Evolutionary conservation across 2,113 vertebrate species (phyloP).

Genomic region (Sinosuthora webbiana): DNA sequence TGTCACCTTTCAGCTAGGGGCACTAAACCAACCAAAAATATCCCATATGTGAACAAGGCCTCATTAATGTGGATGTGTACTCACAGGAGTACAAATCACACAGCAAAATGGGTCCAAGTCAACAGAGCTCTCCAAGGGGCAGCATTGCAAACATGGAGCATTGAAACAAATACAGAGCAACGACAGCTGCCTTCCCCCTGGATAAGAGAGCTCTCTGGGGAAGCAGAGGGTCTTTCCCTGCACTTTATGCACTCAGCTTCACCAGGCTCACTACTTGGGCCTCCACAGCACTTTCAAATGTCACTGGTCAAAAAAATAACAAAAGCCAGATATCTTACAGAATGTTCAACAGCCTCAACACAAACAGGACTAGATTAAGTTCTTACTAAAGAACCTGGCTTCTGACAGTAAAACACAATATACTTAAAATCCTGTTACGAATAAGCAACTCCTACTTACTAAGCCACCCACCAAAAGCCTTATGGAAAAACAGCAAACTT

Average conservation of each 20-base stretch:
- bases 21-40: not conserved
- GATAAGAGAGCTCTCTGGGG: accelerated
- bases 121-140: not conserved
- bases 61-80: not conserved
- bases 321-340: not conserved
- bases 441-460: not conserved
- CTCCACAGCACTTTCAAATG: not conserved
- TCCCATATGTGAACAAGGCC: not conserved
- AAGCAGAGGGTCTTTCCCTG: not conserved
- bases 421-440: not conserved
- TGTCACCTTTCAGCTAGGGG: not conserved
- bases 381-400: not conserved
- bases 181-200: accelerated
- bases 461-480: not conserved
- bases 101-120: not conserved
- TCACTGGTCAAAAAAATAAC: not conserved
- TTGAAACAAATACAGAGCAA: not conserved
- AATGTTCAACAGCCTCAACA: not conserved
- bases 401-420: not conserved
- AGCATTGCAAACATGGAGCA: accelerated
- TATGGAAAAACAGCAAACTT: not conserved
- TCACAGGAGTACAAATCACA: not conserved
- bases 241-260: not conserved
- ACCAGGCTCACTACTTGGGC: not conserved
- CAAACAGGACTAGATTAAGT: not conserved